Percentiles rank a stretch among this genome's conserved stretches.
These are phyloP conservation scores for Empis stercorea DNA, from an alignment of 2,888 invertebrate genomes.

Conservation along the genomic window DNA sequence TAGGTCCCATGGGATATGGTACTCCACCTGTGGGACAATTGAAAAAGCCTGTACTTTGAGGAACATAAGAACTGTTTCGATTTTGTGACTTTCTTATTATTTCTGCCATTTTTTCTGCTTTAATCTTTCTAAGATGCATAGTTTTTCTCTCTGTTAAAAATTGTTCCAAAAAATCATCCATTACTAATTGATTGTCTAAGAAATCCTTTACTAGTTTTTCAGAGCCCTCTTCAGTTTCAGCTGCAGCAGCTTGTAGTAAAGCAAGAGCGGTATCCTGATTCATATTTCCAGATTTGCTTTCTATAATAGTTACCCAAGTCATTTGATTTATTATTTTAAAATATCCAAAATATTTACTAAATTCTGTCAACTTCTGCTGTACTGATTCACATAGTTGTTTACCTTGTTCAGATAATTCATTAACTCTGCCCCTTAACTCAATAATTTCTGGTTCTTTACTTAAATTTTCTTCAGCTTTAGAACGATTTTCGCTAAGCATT, in stretches of 20 bases:
- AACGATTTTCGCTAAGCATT: conserved; percentile 76
- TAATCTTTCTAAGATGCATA: conserved; percentile 74
- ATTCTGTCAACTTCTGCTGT: conserved; percentile 61
- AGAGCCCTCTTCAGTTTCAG: conserved; percentile 86
- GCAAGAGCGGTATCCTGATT: conserved; percentile 79
- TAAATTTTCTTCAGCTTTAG: conserved; percentile 82
- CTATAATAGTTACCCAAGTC: conserved; percentile 40
- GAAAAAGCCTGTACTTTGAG: conserved; percentile 20
- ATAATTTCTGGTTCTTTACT: conserved; percentile 71
- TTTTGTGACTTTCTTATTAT: conserved; percentile 39
- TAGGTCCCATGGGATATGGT: conserved; percentile 44
- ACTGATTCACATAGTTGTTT: conserved; percentile 53
- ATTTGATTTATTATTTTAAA: too few species aligned
- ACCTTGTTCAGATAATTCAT: conserved; percentile 53
- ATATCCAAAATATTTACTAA: conserved; percentile 44
- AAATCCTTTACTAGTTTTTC: conserved; percentile 74
- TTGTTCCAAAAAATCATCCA: conserved; percentile 75
- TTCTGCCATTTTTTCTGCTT: conserved; percentile 86
- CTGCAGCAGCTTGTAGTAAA: conserved; percentile 78
- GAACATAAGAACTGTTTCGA: conserved; percentile 21
- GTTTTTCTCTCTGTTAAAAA: conserved; percentile 63
- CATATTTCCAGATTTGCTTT: conserved; percentile 60
- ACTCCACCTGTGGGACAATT: conserved; percentile 20
- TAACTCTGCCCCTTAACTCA: conserved; percentile 57
- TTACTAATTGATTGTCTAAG: conserved; percentile 48